phyloP scores from a whole-genome alignment of 1,140 invertebrate genomes.

The Caenorhabditis tropicalis region DNA sequence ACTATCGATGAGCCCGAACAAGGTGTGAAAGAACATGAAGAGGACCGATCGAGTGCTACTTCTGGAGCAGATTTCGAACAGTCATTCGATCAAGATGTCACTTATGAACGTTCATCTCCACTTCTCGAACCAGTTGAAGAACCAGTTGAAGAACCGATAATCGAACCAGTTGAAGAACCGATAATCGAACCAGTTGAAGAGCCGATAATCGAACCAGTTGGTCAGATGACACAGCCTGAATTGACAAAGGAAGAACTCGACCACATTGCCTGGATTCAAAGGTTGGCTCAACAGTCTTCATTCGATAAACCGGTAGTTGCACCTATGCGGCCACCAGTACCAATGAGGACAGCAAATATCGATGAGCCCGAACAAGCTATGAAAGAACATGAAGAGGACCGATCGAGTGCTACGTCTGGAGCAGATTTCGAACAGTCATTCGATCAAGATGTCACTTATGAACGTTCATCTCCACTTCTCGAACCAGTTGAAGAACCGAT shows the following conservation, averaged over 20 bases:
- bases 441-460: not conserved
- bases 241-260: constrained; percentile 43
- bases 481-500: not conserved
- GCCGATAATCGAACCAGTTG: not conserved
- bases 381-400: not conserved
- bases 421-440: constrained; percentile 44
- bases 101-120: constrained; percentile 22
- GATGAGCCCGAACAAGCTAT: not conserved
- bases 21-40: not conserved
- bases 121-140: not conserved
- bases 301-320: not conserved
- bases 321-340: not conserved
- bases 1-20: not conserved
- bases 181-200: not conserved
- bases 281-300: not conserved
- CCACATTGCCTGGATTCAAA: constrained; percentile 19
- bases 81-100: not conserved
- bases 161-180: too few relatives aligned
- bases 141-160: not conserved
- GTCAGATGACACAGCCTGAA: not conserved
- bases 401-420: constrained; percentile 47
- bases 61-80: constrained; percentile 31
- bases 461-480: constrained; percentile 4
- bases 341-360: not conserved
- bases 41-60: constrained; percentile 20